Conservation (phyloP, 1,140 invertebrate species). For the Drosophila eugracilis region DNA sequence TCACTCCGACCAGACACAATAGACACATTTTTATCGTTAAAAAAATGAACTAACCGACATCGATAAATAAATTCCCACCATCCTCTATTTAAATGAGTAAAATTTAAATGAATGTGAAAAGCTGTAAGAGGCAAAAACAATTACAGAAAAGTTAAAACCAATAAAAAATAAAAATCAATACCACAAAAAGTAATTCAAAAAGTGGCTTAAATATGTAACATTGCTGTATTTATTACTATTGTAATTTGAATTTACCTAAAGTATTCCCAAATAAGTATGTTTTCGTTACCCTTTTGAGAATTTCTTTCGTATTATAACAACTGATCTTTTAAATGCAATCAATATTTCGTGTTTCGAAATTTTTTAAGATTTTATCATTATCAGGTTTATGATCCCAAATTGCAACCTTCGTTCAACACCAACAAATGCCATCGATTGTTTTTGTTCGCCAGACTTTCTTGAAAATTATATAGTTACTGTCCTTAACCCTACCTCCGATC, state of each 20-base stretch:
- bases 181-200: not conserved
- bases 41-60: not conserved
- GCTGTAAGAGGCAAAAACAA: not conserved
- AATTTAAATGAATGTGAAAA: constrained; percentile 35
- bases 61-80: constrained; percentile 12
- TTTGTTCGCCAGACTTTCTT: constrained; percentile 39
- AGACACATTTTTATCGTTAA: constrained; percentile 5
- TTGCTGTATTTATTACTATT: not conserved
- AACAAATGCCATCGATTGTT: not conserved
- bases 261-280: no score
- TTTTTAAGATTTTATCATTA: constrained; percentile 42
- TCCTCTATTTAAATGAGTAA: constrained; percentile 24
- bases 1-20: constrained; percentile 18
- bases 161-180: not conserved
- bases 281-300: no score
- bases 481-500: constrained; percentile 2
- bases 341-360: constrained; percentile 11
- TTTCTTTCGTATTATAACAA: not conserved
- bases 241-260: no score
- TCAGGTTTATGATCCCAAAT: constrained; percentile 45
- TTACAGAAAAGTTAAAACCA: not conserved
- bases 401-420: constrained; percentile 31
- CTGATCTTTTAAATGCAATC: not conserved
- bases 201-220: not conserved
- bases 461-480: constrained; percentile 59